Evolutionary conservation across 2,113 vertebrate genomes (phyloP).

Genomic region (Antennarius striatus): DNA sequence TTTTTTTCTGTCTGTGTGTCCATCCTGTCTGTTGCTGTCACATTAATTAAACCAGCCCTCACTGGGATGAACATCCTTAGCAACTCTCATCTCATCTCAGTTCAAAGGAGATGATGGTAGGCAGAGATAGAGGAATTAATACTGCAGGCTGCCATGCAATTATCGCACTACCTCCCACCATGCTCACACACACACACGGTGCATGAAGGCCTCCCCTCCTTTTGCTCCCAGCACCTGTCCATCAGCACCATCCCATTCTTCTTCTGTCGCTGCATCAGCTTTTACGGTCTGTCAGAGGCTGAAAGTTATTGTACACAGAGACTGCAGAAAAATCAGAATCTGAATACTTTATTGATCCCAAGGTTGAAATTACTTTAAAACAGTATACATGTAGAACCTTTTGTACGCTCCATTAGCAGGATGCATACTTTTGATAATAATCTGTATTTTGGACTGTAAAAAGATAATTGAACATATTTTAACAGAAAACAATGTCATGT

Average conservation of each 20-base stretch:
- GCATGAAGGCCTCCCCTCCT: constrained; percentile 26
- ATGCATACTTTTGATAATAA: too few relatives aligned
- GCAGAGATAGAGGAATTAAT: constrained; percentile 48
- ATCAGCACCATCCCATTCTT: constrained; percentile 37
- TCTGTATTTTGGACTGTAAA: too few relatives aligned
- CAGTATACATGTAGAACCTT: too few relatives aligned
- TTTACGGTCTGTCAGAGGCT: too few relatives aligned
- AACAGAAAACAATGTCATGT: too few relatives aligned
- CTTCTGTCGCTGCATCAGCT: background rate
- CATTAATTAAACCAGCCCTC: constrained; percentile 48
- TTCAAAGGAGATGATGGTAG: constrained; percentile 48
- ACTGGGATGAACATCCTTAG: constrained; percentile 22
- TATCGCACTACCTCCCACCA: constrained; percentile 39
- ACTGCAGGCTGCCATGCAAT: constrained; percentile 81
- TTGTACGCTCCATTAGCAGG: too few relatives aligned
- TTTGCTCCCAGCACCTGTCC: constrained; percentile 33
- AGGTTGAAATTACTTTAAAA: too few relatives aligned
- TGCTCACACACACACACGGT: background rate
- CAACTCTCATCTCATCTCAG: constrained; percentile 41
- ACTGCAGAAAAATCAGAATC: too few relatives aligned
- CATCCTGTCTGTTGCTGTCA: constrained; percentile 8
- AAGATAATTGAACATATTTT: too few relatives aligned
- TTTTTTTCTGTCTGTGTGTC: background rate
- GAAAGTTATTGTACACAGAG: background rate
- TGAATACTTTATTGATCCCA: too few relatives aligned